A percentile compares a stretch with the other conserved stretches of the same genome.
These are phyloP conservation scores for Cryptocheilus praepositus DNA, from an alignment of 2,888 invertebrate genomes.

Conservation along the genomic window DNA sequence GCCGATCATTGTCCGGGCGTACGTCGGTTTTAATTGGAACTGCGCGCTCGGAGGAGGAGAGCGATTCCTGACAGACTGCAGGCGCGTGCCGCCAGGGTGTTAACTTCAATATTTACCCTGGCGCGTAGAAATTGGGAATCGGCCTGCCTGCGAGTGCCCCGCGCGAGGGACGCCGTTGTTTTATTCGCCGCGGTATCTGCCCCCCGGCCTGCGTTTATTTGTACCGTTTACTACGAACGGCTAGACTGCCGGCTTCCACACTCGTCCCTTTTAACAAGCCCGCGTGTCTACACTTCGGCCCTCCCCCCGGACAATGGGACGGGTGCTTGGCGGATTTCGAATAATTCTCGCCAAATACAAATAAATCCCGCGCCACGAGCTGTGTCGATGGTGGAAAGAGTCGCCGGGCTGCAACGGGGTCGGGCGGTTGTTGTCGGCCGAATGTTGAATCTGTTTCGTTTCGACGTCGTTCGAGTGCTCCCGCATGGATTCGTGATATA, in stretches of 20 bases:
- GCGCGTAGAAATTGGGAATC: conserved; percentile 43
- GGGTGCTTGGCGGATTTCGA: conserved; percentile 24
- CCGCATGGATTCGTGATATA: too few species aligned
- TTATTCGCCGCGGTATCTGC: background rate
- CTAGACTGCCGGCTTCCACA: too few species aligned
- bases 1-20: background rate
- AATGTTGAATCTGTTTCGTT: too few species aligned
- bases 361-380: conserved; percentile 17
- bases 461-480: too few species aligned
- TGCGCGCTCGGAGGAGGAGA: background rate
- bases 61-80: conserved; percentile 19
- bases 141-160: conserved; percentile 8
- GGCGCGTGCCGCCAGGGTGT: conserved; percentile 35
- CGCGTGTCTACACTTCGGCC: background rate
- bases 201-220: background rate
- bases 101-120: conserved; percentile 45
- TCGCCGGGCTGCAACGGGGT: too few species aligned
- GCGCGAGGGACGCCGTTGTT: background rate
- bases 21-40: conserved; percentile 43
- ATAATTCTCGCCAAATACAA: conserved; percentile 33
- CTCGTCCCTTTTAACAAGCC: background rate
- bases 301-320: background rate
- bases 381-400: too few species aligned
- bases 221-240: background rate
- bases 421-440: too few species aligned